Evolutionary conservation across 1,140 invertebrate genomes (phyloP), one percentile per base, ranked within the genome.

Genomic region (Camponotus floridanus): DNA sequence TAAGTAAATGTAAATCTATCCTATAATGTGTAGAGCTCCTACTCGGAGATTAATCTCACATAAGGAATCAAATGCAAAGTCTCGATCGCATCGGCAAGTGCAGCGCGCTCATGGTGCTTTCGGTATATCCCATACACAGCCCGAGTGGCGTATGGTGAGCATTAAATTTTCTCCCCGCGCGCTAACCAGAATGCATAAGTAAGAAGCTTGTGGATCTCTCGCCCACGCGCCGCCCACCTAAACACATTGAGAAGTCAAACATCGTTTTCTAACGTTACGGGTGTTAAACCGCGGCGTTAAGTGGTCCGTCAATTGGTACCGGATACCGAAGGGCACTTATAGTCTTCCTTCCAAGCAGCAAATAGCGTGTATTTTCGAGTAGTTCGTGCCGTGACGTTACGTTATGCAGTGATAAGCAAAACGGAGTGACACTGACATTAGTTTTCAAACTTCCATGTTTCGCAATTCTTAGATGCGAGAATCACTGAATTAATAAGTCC

Each of bases 191-290:
- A 88, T 91, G 90, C 88, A 91, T 86, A 88, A 91, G 79, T 87
- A 87, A 92, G 64, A 51, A 91, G 85, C 87, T 89, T 76, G 87
- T 88, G 83, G 83, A 36, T 67, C 39, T 88, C 39, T 89, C 91
- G 90, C 91, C 91, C 91, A 92, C 91, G 73, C 88, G 55, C 55
- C 91, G 88, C 88, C 88, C 91, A 92, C 90, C 84, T 86, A 85
- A 92, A 90, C 76, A 67, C 64, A 86, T 85, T 71, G 71, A 80
- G 68, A 88, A 91, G 88, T 80, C 76, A 91, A 90, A 86, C 87
- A 87, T 71, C 70, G 84, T 80, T 51, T 51, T 84, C 83, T 84
- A 84, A 45, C 87, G 89, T 91, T 89, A 85, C 61, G 67, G 78
- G 85, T 81, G 86, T 86, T 90, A 87, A 90, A 90, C 78, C 85